phyloP scores from a whole-genome alignment of 2,113 vertebrate species.

The Pterophyllum scalare region DNA sequence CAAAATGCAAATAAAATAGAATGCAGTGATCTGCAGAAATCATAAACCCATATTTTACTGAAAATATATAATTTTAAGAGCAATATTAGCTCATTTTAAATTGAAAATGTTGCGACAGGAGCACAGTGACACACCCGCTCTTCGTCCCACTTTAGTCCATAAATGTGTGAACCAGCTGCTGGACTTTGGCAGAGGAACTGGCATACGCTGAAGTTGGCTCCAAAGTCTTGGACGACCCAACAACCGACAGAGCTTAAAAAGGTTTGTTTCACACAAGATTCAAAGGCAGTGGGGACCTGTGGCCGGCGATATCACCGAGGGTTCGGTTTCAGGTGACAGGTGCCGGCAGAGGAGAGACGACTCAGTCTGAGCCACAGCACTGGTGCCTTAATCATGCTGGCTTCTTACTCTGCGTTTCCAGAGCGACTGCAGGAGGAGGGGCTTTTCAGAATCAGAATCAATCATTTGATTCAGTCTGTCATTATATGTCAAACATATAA shows the following conservation, averaged over 20 bases:
- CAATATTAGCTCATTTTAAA: not conserved
- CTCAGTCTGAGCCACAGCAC: not conserved
- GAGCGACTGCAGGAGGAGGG: too few relatives aligned
- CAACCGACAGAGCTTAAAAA: not conserved
- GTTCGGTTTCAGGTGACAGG: fast-evolving
- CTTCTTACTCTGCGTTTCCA: too few relatives aligned
- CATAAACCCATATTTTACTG: not conserved
- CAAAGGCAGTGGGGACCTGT: fast-evolving
- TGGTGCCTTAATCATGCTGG: fast-evolving
- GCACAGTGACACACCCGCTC: too few relatives aligned
- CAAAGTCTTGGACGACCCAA: not conserved
- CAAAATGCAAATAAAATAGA: not conserved
- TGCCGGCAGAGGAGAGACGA: not conserved
- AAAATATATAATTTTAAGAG: not conserved
- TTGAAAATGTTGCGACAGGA: fast-evolving
- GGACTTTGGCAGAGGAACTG: too few relatives aligned
- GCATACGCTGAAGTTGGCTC: not conserved
- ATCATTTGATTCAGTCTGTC: too few relatives aligned
- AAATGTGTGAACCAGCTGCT: not conserved
- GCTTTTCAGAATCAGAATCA: too few relatives aligned
- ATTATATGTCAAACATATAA: too few relatives aligned
- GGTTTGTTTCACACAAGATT: not conserved
- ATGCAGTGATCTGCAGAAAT: not conserved
- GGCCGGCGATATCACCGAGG: not conserved
- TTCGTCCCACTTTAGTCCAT: not conserved